Conservation (phyloP, 2,113 vertebrate genomes). For the Chrysochloris asiatica region DNA sequence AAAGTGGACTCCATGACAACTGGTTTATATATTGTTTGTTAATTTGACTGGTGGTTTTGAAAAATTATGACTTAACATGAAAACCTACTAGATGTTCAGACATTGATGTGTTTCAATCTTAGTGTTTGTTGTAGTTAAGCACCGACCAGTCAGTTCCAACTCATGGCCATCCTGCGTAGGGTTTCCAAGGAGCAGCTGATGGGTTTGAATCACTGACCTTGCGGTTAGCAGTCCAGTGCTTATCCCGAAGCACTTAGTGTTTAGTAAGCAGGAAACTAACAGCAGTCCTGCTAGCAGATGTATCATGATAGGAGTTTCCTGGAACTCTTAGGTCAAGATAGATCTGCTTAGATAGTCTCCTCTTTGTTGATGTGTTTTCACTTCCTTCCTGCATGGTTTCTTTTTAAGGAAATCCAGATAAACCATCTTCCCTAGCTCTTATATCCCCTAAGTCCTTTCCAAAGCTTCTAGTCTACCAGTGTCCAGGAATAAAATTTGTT, state of each 20-base stretch:
- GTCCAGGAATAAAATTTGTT: background rate
- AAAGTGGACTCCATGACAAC: no score
- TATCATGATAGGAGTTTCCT: slow-evolving; percentile 22
- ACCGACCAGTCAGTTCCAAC: no score
- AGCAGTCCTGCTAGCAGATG: background rate
- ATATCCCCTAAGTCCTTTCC: background rate
- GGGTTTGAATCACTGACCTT: no score
- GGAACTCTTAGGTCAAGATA: slow-evolving; percentile 21
- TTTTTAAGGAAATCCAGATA: slow-evolving; percentile 54
- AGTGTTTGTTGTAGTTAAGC: no score
- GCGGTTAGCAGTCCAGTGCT: no score
- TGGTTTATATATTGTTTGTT: background rate
- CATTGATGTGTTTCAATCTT: background rate
- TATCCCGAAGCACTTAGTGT: no score
- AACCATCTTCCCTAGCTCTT: background rate
- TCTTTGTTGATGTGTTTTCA: slow-evolving; percentile 25
- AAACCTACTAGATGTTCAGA: slow-evolving; percentile 24
- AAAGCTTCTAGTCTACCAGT: background rate
- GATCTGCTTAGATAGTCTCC: slow-evolving; percentile 38
- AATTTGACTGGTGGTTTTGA: background rate
- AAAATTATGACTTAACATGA: slow-evolving; percentile 14
- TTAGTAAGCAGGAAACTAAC: background rate
- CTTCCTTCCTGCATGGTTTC: slow-evolving; percentile 56
- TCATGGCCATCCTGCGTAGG: no score
- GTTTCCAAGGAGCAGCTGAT: no score